These are phyloP conservation scores for Meghimatium bilineatum DNA, from an alignment of 2,888 invertebrate genomes.

Conservation along the genomic window DNA sequence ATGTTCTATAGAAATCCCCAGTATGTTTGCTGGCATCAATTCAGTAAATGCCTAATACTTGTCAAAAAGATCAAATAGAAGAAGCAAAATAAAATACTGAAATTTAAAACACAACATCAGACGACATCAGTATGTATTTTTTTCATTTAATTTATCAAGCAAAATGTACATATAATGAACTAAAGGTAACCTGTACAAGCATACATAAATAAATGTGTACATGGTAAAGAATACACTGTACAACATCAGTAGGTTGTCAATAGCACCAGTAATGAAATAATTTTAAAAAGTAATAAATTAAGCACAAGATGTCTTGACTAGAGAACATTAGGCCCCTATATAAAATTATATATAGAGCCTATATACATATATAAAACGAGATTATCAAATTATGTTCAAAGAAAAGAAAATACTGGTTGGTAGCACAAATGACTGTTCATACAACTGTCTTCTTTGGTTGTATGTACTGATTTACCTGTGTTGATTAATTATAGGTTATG, in stretches of 20 bases:
- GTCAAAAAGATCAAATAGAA: no score
- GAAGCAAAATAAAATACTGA: no score
- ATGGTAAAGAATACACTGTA: background rate
- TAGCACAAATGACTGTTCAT: background rate
- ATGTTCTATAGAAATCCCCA: no score
- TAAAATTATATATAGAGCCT: background rate
- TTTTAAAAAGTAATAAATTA: background rate
- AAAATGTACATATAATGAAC: constrained; percentile 9
- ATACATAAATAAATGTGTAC: background rate
- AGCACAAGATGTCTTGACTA: background rate
- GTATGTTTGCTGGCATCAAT: no score
- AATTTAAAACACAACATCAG: no score
- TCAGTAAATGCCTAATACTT: no score
- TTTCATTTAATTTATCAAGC: background rate
- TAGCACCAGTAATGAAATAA: constrained; percentile 9
- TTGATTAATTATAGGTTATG: no score
- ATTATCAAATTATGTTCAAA: background rate
- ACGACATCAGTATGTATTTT: no score
- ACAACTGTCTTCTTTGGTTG: background rate
- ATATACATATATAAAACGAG: background rate
- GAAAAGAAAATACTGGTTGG: background rate
- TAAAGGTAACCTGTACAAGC: background rate
- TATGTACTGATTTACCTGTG: background rate
- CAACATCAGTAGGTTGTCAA: background rate
- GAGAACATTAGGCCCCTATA: no score